Evolutionary conservation across 2,797 vertebrate genomes (phyloP).

Genomic region (Onychomys torridus): DNA sequence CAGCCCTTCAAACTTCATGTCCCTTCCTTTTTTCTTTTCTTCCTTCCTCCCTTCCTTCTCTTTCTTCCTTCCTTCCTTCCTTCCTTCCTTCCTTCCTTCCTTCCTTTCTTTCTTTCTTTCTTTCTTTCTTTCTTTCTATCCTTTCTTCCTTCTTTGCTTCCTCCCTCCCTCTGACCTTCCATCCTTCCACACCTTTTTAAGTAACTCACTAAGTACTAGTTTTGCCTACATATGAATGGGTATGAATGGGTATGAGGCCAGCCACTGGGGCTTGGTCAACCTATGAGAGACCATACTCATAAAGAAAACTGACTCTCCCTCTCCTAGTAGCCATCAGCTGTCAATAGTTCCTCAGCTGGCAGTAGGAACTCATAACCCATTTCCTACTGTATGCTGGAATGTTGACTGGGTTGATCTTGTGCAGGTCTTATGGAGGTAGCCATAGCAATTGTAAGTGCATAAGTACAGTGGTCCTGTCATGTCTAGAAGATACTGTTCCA

Average conservation of each 20-base stretch:
- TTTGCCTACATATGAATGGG: background rate
- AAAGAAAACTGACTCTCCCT: background rate
- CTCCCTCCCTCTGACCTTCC: background rate
- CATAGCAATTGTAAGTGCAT: no score
- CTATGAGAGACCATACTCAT: background rate
- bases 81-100: no score
- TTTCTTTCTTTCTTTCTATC: no score
- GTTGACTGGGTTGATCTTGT: background rate
- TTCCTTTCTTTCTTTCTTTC: no score
- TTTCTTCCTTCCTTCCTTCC: no score
- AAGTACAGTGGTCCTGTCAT: background rate
- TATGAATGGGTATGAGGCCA: background rate
- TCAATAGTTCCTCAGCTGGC: background rate
- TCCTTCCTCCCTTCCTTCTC: no score
- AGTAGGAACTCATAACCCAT: background rate
- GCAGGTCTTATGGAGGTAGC: background rate
- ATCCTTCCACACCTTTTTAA: background rate
- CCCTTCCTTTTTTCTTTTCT: background rate
- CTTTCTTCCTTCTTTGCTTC: background rate
- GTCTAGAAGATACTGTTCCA: background rate
- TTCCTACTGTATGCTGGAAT: background rate
- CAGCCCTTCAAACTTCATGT: background rate
- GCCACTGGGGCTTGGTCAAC: background rate
- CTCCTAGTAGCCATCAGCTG: background rate
- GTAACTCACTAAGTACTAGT: background rate